Base-by-base conservation (phyloP, 2,113 vertebrate genomes). In the Leptodactylus fuscus region DNA sequence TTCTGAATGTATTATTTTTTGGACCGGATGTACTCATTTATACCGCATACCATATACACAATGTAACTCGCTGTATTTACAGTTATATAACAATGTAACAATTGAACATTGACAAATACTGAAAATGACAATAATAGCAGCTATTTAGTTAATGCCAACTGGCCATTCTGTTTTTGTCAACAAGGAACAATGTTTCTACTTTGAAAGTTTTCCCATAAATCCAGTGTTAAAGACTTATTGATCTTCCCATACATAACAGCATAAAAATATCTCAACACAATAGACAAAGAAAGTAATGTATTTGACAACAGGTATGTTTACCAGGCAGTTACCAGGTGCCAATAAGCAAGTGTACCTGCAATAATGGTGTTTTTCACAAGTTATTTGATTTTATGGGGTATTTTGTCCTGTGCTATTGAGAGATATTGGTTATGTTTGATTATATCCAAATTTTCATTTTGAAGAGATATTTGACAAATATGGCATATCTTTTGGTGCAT, bases 91-190 rank as follows among this genome's bases (percentile, higher is more conserved):
- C 62, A 34, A 67, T 69, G 16, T 38, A 69, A 38, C 65, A 22
- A 22, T 69, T 67, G 0, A 67, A 16, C 62, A 65, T 32, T 65
- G 29, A 32, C 27, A 67, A 27, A 65, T 15, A 38, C 38, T 20
- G 29, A 2, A 69, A 36, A 69, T 69, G 32, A 69, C 65, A 69
- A 69, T 67, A 34, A 67, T 69, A 38, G 65, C 32, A 36, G 16
- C 65, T 69, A 69, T 69, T 69, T 38, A 69, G 65, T 69, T 69
- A 38, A 38, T 69, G 65, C 65, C 65, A 69, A 69, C 8, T 69
- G 18, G 34, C 6, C 34, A 69, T 69, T 69, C 22, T 36, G 8
- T 38, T 38, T 22, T 38, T 38, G 34, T 69, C 65, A 38, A 69
- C 16, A 69, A 38, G 34, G 34, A 69, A 69, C 65, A 69, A 69